A percentile compares a stretch with the other conserved stretches of the same genome.
phyloP scores from a whole-genome alignment of 2,797 vertebrate species.

The Erethizon dorsatum region DNA sequence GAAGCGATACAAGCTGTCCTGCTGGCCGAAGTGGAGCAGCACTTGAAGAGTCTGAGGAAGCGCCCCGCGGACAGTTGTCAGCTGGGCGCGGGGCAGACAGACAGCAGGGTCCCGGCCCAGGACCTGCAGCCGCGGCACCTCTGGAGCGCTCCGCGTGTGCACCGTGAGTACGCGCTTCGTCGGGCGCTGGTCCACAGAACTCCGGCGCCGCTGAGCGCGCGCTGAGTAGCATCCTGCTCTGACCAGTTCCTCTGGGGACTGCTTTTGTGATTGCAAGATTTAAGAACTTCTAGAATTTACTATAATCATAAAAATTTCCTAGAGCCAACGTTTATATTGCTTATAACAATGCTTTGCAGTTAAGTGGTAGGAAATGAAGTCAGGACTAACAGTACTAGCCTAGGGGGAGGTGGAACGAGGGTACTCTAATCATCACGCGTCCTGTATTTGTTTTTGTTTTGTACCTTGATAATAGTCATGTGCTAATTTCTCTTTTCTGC shows the following conservation, averaged over 20 bases:
- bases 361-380: constrained; percentile 31
- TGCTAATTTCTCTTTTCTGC: constrained; percentile 72
- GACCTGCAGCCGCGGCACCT: constrained; percentile 57
- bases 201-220: background rate
- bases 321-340: constrained; percentile 14
- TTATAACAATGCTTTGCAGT: constrained; percentile 28
- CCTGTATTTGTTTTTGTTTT: constrained; percentile 81
- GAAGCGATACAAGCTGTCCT: constrained; percentile 91
- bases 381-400: background rate
- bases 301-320: background rate
- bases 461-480: constrained; percentile 74
- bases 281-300: constrained; percentile 60
- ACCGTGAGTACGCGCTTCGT: constrained; percentile 70
- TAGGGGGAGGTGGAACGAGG: background rate
- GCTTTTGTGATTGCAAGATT: constrained; percentile 49
- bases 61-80: constrained; percentile 55
- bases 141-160: constrained; percentile 34
- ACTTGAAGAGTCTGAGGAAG: constrained; percentile 80
- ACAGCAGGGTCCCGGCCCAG: constrained; percentile 23
- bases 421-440: background rate
- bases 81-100: constrained; percentile 36
- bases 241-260: constrained; percentile 40
- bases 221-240: constrained; percentile 62
- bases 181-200: background rate
- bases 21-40: constrained; percentile 89